Conservation (phyloP, 2,888 invertebrate species). For the Linnaemya tessellans region DNA sequence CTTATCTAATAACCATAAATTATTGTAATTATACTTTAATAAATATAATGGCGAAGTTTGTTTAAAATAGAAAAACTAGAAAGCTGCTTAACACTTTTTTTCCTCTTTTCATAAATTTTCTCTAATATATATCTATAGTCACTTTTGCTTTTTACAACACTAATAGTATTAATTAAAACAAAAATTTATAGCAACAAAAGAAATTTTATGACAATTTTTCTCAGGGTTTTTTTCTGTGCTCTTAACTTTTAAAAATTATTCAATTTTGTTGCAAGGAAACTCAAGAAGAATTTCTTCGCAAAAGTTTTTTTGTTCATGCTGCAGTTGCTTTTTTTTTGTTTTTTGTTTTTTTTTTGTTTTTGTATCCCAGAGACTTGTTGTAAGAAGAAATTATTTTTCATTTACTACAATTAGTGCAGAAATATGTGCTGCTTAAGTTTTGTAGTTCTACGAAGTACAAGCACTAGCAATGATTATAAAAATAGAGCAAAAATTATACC, state of each 20-base stretch:
- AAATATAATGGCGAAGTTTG: too few species aligned
- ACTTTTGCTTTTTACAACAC: constrained; percentile 23
- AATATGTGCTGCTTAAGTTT: constrained; percentile 66
- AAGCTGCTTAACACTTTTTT: background rate
- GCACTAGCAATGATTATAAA: constrained; percentile 29
- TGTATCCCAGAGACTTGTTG: constrained; percentile 26
- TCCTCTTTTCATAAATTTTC: background rate
- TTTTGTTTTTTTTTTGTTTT: too few species aligned
- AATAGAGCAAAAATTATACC: constrained; percentile 38
- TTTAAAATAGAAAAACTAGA: too few species aligned
- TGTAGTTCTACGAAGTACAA: constrained; percentile 24
- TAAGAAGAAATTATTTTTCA: constrained; percentile 71
- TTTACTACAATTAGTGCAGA: constrained; percentile 70
- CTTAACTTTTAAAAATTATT: constrained; percentile 47
- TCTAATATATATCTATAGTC: background rate
- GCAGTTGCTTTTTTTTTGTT: background rate
- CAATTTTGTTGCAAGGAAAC: constrained; percentile 14
- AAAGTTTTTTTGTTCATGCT: constrained; percentile 37
- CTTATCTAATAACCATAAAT: too few species aligned
- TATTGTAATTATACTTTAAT: too few species aligned
- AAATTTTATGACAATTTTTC: constrained; percentile 38
- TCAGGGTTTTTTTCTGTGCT: background rate
- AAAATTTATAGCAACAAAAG: constrained; percentile 15
- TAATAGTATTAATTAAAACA: constrained; percentile 57
- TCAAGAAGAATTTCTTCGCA: constrained; percentile 36